Percentiles rank a stretch among this genome's conserved stretches.
Conservation (phyloP, 2,113 vertebrate genomes). For the Piaya cayana region DNA sequence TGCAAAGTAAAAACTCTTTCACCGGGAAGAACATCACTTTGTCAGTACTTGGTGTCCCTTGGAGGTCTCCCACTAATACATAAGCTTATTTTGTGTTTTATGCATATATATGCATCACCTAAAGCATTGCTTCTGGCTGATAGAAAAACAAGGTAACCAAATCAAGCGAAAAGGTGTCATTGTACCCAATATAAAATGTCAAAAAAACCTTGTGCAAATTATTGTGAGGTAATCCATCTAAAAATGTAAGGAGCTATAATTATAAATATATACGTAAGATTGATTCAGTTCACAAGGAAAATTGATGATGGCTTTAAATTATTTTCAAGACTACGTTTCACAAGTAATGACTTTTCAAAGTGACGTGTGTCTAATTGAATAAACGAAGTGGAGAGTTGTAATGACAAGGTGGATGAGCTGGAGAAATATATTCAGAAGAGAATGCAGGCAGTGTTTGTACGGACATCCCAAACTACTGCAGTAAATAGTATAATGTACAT, state of each 20-base stretch:
- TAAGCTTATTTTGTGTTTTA: neutral
- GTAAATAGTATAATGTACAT: conserved; percentile 83
- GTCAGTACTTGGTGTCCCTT: neutral
- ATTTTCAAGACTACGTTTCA: conserved; percentile 64
- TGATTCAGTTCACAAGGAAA: conserved; percentile 35
- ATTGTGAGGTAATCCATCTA: neutral
- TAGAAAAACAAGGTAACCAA: neutral
- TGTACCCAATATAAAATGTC: neutral
- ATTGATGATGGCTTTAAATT: conserved; percentile 61
- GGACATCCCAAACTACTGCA: conserved; percentile 69
- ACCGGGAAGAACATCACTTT: neutral
- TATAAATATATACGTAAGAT: neutral
- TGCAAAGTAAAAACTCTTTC: neutral
- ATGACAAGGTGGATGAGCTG: conserved; percentile 68
- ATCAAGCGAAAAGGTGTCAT: neutral
- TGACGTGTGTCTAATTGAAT: conserved; percentile 78
- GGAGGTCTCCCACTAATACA: neutral
- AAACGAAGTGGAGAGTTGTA: conserved; percentile 74
- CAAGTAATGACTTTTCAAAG: conserved; percentile 74
- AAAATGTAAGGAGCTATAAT: neutral
- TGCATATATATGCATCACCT: fast-evolving
- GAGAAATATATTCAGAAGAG: conserved; percentile 62
- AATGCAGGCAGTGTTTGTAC: conserved; percentile 70
- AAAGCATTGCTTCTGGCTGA: neutral
- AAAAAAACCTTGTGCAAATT: neutral